Evolutionary conservation across 2,888 invertebrate genomes (phyloP).

Genomic region (Hemicrepidius hirtus): DNA sequence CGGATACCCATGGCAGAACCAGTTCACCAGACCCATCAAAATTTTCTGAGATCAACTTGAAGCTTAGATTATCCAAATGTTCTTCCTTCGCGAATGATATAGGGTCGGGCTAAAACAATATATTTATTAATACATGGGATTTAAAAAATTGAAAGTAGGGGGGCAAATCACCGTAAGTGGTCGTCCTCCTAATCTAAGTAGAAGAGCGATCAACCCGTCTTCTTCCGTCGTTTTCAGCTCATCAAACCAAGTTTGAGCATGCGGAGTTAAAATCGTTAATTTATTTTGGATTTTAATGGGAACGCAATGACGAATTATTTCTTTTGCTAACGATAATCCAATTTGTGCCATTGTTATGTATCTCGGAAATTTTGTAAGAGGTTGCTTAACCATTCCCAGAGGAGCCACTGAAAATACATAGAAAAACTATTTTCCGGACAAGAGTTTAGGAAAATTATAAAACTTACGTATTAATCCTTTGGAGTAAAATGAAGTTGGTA

Average conservation of each 20-base stretch:
- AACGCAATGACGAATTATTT: constrained; percentile 62
- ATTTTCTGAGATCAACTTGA: constrained; percentile 56
- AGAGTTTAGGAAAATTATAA: too few species aligned
- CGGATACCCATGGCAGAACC: constrained; percentile 59
- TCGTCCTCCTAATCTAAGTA: too few species aligned
- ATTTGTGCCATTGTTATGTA: constrained; percentile 59
- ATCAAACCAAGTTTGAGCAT: too few species aligned
- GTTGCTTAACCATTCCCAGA: constrained; percentile 50
- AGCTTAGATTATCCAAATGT: constrained; percentile 60
- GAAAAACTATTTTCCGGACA: too few species aligned
- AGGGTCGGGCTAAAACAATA: constrained; percentile 52
- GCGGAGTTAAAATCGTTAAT: too few species aligned
- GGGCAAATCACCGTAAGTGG: too few species aligned
- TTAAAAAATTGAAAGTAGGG: too few species aligned
- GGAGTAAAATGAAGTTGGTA: constrained; percentile 55
- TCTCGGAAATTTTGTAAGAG: constrained; percentile 55
- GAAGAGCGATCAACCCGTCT: too few species aligned
- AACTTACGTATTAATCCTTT: constrained; percentile 32
- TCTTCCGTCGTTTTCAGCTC: too few species aligned
- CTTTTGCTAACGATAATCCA: constrained; percentile 61
- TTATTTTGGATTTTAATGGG: constrained; percentile 57
- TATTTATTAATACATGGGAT: too few species aligned
- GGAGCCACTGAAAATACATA: constrained; percentile 56
- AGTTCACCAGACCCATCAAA: constrained; percentile 42
- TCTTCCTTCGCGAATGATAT: constrained; percentile 55